Conservation (phyloP, 2,113 vertebrate genomes). For the Gasterosteus nipponicus region DNA sequence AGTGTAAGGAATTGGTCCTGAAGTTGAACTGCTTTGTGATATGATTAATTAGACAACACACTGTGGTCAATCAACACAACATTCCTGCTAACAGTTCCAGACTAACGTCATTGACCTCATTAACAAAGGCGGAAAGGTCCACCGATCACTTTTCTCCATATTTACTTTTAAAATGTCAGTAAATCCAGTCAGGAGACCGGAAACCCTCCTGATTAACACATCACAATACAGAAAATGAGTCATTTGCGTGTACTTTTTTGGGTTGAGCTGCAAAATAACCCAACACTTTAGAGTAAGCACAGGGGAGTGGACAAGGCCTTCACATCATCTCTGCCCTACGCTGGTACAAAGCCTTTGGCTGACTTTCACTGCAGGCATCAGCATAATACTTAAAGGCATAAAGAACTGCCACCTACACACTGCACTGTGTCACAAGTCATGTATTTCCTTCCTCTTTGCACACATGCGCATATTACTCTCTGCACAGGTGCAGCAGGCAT, state of each 20-base stretch:
- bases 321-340: background rate
- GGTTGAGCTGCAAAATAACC: constrained; percentile 8
- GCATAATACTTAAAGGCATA: background rate
- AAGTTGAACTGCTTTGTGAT: constrained; percentile 9
- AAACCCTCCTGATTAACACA: background rate
- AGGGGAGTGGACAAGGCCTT: background rate
- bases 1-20: constrained; percentile 6
- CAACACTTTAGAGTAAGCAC: background rate
- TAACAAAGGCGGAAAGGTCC: background rate
- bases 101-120: constrained; percentile 13
- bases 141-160: background rate
- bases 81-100: background rate
- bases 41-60: constrained; percentile 48
- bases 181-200: background rate
- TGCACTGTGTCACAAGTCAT: background rate
- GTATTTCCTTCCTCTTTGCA: constrained; percentile 12
- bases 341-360: background rate
- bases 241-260: background rate
- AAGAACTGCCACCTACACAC: background rate
- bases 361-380: constrained; percentile 6
- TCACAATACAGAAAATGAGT: background rate
- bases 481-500: constrained; percentile 7
- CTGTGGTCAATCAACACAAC: background rate
- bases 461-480: constrained; percentile 6
- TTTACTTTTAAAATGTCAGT: background rate